Evolutionary conservation across 2,797 vertebrate species (phyloP).

Genomic region (Gallinago solitaria): DNA sequence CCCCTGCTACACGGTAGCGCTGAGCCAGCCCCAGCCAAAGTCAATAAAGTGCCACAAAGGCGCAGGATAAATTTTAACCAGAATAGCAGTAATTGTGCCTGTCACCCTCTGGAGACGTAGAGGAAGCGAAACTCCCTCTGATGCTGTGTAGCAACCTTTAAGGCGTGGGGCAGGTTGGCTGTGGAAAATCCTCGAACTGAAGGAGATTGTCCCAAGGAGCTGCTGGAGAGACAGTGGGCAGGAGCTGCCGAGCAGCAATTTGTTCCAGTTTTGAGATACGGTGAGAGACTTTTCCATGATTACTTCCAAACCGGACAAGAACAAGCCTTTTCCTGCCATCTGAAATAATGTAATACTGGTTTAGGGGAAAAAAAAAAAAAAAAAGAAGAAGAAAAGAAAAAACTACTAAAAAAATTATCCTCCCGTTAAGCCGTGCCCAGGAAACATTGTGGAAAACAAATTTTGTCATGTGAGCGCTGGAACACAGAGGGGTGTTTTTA

Average conservation of each 20-base stretch:
- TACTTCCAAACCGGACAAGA: conserved; percentile 39
- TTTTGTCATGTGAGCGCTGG: neutral
- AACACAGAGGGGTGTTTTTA: neutral
- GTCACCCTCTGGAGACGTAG: neutral
- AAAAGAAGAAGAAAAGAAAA: neutral
- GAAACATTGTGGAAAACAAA: conserved; percentile 30
- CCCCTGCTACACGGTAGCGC: neutral
- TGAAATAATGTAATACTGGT: conserved; percentile 3
- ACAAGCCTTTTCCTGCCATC: conserved; percentile 43
- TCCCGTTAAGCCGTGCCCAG: neutral
- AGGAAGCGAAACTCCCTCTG: neutral
- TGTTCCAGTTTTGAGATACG: conserved; percentile 36
- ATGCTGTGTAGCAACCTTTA: neutral
- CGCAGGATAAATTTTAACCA: neutral
- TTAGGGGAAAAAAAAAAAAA: neutral
- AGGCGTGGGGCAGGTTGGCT: neutral
- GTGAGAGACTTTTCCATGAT: conserved; percentile 25
- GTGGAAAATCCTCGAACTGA: neutral
- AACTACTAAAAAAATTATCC: neutral
- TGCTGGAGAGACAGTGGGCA: neutral
- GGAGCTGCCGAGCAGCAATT: neutral
- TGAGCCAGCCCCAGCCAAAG: neutral
- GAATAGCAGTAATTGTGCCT: neutral
- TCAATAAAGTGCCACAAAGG: neutral
- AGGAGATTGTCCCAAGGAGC: neutral